A percentile compares a stretch with the other conserved stretches of the same genome.
Conservation (phyloP, 2,888 invertebrate species). For the Parnassius glacialis region DNA sequence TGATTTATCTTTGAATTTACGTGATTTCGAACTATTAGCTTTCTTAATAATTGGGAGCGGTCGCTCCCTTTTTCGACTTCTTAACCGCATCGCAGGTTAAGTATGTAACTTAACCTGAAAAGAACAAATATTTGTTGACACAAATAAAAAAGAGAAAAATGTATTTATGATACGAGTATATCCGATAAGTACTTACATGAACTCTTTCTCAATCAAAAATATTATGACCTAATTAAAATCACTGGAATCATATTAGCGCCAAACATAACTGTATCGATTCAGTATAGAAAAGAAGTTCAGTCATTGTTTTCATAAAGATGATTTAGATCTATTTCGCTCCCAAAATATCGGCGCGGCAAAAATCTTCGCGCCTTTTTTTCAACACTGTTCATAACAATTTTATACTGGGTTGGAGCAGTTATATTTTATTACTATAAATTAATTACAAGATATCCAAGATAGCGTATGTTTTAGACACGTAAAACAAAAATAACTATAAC, state of each 20-base stretch:
- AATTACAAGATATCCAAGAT: slow-evolving; percentile 1
- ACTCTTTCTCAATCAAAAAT: slow-evolving; percentile 57
- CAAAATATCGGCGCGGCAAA: slow-evolving; percentile 44
- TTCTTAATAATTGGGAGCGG: slow-evolving; percentile 70
- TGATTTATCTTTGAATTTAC: slow-evolving; percentile 46
- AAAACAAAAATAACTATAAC: slow-evolving; percentile 43
- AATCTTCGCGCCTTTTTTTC: slow-evolving; percentile 73
- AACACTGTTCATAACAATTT: slow-evolving; percentile 46
- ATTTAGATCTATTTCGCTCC: slow-evolving; percentile 44
- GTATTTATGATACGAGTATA: background rate
- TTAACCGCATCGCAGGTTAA: slow-evolving; percentile 83
- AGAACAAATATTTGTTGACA: slow-evolving; percentile 1
- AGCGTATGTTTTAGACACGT: slow-evolving; percentile 12
- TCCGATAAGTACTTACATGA: slow-evolving; percentile 69
- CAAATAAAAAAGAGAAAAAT: slow-evolving; percentile 1
- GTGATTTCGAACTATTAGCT: slow-evolving; percentile 50
- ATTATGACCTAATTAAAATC: slow-evolving; percentile 12
- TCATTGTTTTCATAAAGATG: slow-evolving; percentile 49
- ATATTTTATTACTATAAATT: background rate
- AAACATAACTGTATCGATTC: slow-evolving; percentile 4
- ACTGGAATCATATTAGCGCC: slow-evolving; percentile 29
- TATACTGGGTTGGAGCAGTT: slow-evolving; percentile 18
- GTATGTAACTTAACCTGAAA: slow-evolving; percentile 56
- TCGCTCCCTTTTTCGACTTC: slow-evolving; percentile 84
- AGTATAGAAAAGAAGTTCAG: slow-evolving; percentile 28